phyloP scores from a whole-genome alignment of 2,888 invertebrate species.

The Orchestes rusci region DNA sequence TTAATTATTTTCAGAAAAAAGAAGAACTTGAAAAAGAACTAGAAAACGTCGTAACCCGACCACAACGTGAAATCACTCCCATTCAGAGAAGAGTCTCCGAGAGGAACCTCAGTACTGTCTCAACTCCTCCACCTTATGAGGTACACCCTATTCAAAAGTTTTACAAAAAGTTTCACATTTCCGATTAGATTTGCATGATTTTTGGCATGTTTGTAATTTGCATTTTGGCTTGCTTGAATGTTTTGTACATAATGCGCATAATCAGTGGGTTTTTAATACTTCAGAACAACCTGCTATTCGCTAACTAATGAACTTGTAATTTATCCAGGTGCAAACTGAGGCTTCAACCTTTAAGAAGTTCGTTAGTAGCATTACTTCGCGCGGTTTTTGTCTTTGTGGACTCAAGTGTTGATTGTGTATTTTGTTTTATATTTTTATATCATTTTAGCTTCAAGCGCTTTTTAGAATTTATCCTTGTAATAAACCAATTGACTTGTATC shows the following conservation, averaged over 20 bases:
- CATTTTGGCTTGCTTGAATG: conserved; percentile 10
- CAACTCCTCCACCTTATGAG: conserved; percentile 33
- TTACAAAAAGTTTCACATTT: conserved; percentile 22
- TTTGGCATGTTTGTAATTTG: conserved; percentile 6
- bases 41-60: conserved; percentile 32
- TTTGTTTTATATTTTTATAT: conserved; percentile 4
- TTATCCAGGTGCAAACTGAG: too few relatives aligned
- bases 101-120: conserved; percentile 10
- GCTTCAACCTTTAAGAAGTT: conserved; percentile 11
- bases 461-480: too few relatives aligned
- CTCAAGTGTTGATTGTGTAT: conserved; percentile 10
- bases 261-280: too few relatives aligned
- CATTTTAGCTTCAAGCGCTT: too few relatives aligned
- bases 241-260: too few relatives aligned
- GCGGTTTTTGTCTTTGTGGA: conserved; percentile 14
- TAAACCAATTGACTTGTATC: too few relatives aligned
- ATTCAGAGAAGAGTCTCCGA: conserved; percentile 10
- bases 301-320: too few relatives aligned
- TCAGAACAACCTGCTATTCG: too few relatives aligned
- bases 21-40: conserved; percentile 22
- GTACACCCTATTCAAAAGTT: conserved; percentile 28
- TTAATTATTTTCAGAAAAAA: too few relatives aligned
- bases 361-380: conserved; percentile 9
- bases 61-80: conserved; percentile 19
- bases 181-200: conserved; percentile 7